Base-by-base conservation (phyloP, 2,113 vertebrate genomes). In the Mus pahari region DNA sequence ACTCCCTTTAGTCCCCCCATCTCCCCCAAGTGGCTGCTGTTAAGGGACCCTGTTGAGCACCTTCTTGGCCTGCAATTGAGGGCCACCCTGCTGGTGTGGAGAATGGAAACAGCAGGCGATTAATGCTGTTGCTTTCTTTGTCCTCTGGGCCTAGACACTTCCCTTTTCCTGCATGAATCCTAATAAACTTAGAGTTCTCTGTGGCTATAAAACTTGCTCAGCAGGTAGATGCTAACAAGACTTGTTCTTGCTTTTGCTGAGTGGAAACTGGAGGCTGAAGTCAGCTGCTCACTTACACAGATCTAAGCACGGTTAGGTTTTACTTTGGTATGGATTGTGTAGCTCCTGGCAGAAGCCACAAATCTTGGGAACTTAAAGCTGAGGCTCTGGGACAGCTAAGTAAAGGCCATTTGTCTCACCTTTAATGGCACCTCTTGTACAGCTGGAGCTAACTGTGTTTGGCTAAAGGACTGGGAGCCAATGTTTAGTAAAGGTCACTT, bases 341-440 rank as follows among this genome's bases (percentile, higher is more conserved):
- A n/a, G 86, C 36, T 26, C 75, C 10, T 24, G 36, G 17, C 19
- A 68, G 26, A 42, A 55, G 42, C 13, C 16, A 26, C 53, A 24
- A 0, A 26, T 50, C 42, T 50, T 70, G 45, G 48, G 66, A 39
- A 20, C 62, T 33, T 16, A 55, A 60, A 66, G 16, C 45, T 0
- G 31, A 11, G 48, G 4, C 0, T 9, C 7, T 31, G 12, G 45
- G 48, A 8, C 53, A 31, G 68, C 42, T 26, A 0, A 17, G 3
- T 3, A 1, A 2, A 20, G 70, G 24, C 1, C 33, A 4, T 24
- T 33, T 3, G 24, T 20, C 16, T 7, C 42, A 45, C 13, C 58
- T 39, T 13, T 13, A 17, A 0, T 10, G 58, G 71, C 1, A 5
- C 33, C 26, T 68, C 33, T 0, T 0, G 1, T 1, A 19, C 70